Conservation (phyloP, 2,113 vertebrate genomes). For the Melanerpes aurifrons region DNA sequence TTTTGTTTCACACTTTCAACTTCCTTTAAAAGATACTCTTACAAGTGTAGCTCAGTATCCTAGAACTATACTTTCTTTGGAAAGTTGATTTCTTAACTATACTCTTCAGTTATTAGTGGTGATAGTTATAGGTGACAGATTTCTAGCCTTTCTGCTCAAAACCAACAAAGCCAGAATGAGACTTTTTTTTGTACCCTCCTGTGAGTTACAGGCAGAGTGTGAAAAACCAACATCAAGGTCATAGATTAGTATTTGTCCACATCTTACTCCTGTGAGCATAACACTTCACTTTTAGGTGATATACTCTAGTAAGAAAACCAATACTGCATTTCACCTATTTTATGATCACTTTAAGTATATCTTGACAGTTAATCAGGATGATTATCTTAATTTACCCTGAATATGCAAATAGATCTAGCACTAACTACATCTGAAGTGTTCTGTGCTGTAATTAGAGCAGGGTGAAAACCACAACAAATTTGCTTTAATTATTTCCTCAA, state of each 20-base stretch:
- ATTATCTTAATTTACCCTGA: constrained; percentile 40
- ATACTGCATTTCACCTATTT: neutral
- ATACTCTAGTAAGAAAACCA: neutral
- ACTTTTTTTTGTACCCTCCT: neutral
- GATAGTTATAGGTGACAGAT: neutral
- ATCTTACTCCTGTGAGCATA: neutral
- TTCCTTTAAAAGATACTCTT: neutral
- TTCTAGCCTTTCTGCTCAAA: neutral
- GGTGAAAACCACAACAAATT: constrained; percentile 13
- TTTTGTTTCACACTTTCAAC: neutral
- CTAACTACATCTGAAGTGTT: constrained; percentile 4
- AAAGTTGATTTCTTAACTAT: neutral
- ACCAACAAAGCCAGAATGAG: neutral
- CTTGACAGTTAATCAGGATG: constrained; percentile 1
- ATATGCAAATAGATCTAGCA: constrained; percentile 21
- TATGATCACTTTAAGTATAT: neutral
- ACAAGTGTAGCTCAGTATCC: neutral
- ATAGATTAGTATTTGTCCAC: constrained; percentile 11
- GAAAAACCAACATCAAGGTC: neutral
- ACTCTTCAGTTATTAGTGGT: neutral
- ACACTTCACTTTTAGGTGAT: neutral
- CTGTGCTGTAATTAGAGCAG: constrained; percentile 13
- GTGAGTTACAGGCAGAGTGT: neutral
- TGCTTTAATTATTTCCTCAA: constrained; percentile 14
- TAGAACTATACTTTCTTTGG: neutral